These are phyloP conservation scores for Diachrysia chrysitis DNA, from an alignment of 2,888 invertebrate genomes.

Conservation along the genomic window DNA sequence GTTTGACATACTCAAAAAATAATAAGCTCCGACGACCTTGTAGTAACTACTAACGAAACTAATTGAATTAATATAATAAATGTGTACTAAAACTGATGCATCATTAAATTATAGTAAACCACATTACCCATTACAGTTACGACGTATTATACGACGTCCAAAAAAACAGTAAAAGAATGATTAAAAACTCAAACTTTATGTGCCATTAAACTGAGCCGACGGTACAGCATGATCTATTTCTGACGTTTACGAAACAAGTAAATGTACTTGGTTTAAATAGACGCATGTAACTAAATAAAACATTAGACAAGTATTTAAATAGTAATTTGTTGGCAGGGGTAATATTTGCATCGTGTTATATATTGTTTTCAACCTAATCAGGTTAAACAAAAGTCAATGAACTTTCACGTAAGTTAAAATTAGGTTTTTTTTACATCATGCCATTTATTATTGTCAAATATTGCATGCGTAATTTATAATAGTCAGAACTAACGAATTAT, in stretches of 20 bases:
- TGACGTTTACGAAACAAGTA: conserved; percentile 17
- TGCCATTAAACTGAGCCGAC: conserved; percentile 47
- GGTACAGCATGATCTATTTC: conserved; percentile 36
- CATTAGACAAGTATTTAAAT: not conserved
- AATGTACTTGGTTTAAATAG: not conserved
- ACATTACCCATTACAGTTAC: conserved; percentile 28
- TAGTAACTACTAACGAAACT: not conserved
- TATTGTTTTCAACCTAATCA: no score
- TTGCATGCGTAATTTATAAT: no score
- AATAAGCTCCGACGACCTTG: not conserved
- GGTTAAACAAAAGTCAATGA: no score
- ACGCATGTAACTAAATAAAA: not conserved
- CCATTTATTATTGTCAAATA: no score
- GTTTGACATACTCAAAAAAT: not conserved
- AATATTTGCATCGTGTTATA: no score
- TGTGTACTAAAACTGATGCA: not conserved
- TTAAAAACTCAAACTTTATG: conserved; percentile 55
- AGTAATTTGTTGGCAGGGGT: no score
- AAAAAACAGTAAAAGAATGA: conserved; percentile 45
- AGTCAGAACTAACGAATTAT: no score
- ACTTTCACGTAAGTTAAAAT: no score
- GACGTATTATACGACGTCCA: conserved; percentile 37
- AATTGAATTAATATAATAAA: not conserved
- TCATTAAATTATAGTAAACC: conserved; percentile 31
- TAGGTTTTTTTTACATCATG: no score